phyloP scores from a whole-genome alignment of 1,140 invertebrate species.

The Pseudobourletiella spinata region DNA sequence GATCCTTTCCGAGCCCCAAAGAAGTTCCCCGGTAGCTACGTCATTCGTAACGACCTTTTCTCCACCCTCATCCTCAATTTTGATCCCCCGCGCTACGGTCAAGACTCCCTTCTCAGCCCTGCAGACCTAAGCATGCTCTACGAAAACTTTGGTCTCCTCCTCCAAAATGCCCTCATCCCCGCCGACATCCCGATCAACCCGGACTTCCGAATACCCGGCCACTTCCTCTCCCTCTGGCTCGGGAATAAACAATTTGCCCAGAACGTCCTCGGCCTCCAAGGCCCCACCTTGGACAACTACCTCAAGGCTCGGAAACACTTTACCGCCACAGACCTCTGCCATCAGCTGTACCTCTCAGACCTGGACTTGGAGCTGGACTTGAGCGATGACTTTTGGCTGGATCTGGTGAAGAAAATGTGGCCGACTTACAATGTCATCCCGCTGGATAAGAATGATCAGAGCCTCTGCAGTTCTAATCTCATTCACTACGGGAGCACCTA shows the following conservation, averaged over 20 bases:
- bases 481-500: conserved; percentile 45
- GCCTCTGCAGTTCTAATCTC: conserved; percentile 40
- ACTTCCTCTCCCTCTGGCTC: conserved; percentile 41
- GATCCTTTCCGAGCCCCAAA: background rate
- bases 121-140: conserved; percentile 67
- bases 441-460: conserved; percentile 62
- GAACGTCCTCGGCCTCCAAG: conserved; percentile 57
- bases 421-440: conserved; percentile 60
- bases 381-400: conserved; percentile 61
- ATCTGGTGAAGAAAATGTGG: conserved; percentile 66
- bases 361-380: conserved; percentile 78
- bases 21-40: background rate
- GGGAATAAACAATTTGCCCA: conserved; percentile 59
- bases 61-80: conserved; percentile 77
- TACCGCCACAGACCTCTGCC: conserved; percentile 65
- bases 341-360: conserved; percentile 68
- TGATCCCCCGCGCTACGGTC: conserved; percentile 47
- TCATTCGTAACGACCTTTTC: background rate
- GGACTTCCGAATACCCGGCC: background rate
- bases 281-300: conserved; percentile 55
- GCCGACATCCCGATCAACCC: background rate
- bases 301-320: conserved; percentile 58
- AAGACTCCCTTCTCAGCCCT: conserved; percentile 62
- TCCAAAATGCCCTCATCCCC: background rate
- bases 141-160: conserved; percentile 44